phyloP scores from a whole-genome alignment of 2,797 vertebrate genomes.

The Mormyrops boulengeri region DNA sequence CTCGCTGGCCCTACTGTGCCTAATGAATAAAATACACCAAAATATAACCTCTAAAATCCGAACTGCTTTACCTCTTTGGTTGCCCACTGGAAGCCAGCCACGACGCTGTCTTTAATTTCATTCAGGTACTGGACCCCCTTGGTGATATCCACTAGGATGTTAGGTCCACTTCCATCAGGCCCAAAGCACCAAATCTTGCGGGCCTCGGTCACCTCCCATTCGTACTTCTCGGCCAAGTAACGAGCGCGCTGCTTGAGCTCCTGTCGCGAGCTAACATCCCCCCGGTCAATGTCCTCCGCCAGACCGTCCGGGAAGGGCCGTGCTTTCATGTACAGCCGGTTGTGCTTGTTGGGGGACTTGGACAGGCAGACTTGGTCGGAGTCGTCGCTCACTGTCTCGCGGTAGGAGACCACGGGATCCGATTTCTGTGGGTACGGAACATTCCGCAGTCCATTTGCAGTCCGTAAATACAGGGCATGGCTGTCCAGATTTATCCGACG shows the following conservation, averaged over 20 bases:
- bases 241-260: constrained; percentile 32
- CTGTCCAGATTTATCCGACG: background rate
- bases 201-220: constrained; percentile 40
- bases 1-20: background rate
- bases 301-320: constrained; percentile 38
- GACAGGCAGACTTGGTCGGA: constrained; percentile 37
- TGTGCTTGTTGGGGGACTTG: constrained; percentile 42
- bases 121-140: constrained; percentile 45
- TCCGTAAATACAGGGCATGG: background rate
- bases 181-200: constrained; percentile 42
- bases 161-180: constrained; percentile 33
- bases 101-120: constrained; percentile 42
- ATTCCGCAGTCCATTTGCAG: background rate
- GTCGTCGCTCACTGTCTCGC: constrained; percentile 39
- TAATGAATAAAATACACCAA: background rate
- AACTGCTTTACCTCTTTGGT: constrained; percentile 39
- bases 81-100: constrained; percentile 44
- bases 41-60: background rate
- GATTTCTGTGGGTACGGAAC: constrained; percentile 38
- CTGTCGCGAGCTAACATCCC: constrained; percentile 26
- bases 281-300: constrained; percentile 32
- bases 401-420: constrained; percentile 39
- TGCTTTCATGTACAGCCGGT: constrained; percentile 39
- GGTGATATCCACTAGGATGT: constrained; percentile 33
- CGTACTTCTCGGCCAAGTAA: constrained; percentile 41